Base-by-base conservation (phyloP, 2,888 invertebrate species). In the Leptinotarsa peninsularis region DNA sequence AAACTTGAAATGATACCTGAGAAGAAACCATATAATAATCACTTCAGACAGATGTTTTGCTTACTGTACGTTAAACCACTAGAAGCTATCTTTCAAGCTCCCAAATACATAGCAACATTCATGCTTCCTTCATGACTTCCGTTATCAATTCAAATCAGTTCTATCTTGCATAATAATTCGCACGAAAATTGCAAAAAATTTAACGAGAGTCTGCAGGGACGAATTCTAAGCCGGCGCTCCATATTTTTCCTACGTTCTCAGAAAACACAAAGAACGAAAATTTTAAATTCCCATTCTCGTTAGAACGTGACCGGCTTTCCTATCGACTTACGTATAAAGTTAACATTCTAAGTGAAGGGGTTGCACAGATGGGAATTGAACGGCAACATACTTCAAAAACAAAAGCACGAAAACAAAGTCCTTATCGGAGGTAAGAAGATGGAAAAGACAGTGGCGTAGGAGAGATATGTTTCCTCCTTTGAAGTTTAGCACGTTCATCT, bases 401-500 rank as follows among this genome's bases (percentile, higher is more conserved):
- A 84, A 84, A 85, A 84, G 82, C 82, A 83, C 81, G 83, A 84
- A 83, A 84, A 84, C 82, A 83, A 81, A 79, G 76, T 81, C 79
- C 79, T 82, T 79, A 79, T 78, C 78, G 66, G 72, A 66, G 74
- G 76, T 75, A 79, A 76, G 63, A 43, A 23, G 60, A n/a, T 63
- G 27, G 63, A 43, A 43, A 27, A 4, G 21, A 7, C 63, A 63
- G 63, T 63, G n/a, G 63, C 63, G 63, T 63, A 13, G 15, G 7
- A 33, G 33, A 10, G 10, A 10, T 10, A 43, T 43, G 43, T 43
- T 43, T 33, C 2, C 33, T 33, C 7, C 33, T 33, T 33, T 43
- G 10, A 43, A 43, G 10, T 43, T 43, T 10, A 43, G 3, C 10
- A 43, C 0, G 10, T 10, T 33, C 10, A 43, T 10, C 43, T 43